Evolutionary conservation across 2,888 invertebrate species (phyloP).

Genomic region (Arctia plantaginis): DNA sequence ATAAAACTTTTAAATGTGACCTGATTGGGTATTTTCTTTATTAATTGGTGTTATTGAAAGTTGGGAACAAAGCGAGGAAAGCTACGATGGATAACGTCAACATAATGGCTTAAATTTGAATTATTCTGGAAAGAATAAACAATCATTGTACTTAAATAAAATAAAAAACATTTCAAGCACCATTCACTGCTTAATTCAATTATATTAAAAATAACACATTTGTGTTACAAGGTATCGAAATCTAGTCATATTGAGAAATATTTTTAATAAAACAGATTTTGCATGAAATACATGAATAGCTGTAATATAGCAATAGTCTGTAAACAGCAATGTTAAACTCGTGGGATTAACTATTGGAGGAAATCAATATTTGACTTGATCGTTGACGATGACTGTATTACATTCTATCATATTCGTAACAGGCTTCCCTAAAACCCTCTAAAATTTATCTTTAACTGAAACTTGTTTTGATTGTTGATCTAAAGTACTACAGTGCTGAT

Average conservation of each 20-base stretch:
- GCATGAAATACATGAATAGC: slow-evolving; percentile 9
- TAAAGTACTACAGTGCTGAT: too few species aligned
- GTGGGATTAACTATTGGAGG: background rate
- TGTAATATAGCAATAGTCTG: slow-evolving; percentile 15
- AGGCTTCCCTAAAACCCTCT: too few species aligned
- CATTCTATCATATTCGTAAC: too few species aligned
- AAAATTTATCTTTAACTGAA: too few species aligned
- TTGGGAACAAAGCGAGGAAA: slow-evolving; percentile 57
- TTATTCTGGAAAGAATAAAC: slow-evolving; percentile 19
- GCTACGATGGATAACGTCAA: slow-evolving; percentile 26
- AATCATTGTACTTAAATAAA: background rate
- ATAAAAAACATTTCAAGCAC: slow-evolving; percentile 14
- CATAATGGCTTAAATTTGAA: slow-evolving; percentile 17
- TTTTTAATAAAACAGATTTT: slow-evolving; percentile 35
- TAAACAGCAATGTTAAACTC: background rate
- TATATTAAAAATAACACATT: slow-evolving; percentile 10
- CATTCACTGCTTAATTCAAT: slow-evolving; percentile 17
- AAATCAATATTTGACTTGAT: background rate
- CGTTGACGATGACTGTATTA: background rate
- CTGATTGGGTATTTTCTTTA: slow-evolving; percentile 52
- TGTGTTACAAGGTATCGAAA: slow-evolving; percentile 1
- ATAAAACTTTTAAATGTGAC: slow-evolving; percentile 38
- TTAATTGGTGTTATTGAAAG: slow-evolving; percentile 50
- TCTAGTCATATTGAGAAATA: slow-evolving; percentile 26
- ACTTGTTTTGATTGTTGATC: too few species aligned